phyloP scores from a whole-genome alignment of 2,113 vertebrate species.

The Leuciscus idus region DNA sequence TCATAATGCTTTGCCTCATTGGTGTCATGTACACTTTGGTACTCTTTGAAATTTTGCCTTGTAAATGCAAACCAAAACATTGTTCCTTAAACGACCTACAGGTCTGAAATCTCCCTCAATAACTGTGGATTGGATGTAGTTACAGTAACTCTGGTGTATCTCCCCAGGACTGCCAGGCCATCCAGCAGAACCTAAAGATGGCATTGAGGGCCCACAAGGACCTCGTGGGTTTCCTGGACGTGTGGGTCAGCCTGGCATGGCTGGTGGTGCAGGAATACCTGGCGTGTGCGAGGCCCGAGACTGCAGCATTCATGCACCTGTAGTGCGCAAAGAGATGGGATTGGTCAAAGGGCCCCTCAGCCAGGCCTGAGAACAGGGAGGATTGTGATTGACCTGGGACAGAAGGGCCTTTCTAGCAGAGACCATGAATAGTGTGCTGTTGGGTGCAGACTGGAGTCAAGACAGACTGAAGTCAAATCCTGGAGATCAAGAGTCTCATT shows the following conservation, averaged over 20 bases:
- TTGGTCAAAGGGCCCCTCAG: constrained; percentile 74
- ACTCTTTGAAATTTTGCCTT: too few relatives aligned
- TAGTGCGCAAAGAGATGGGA: constrained; percentile 74
- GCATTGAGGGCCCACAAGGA: constrained; percentile 67
- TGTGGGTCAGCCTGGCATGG: constrained; percentile 61
- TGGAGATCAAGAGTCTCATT: not conserved
- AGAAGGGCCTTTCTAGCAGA: not conserved
- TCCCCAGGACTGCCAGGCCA: constrained; percentile 71
- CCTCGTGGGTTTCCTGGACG: constrained; percentile 70
- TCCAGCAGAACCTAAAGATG: constrained; percentile 66
- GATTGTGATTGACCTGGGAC: not conserved
- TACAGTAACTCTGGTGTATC: not conserved
- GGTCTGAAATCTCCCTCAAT: not conserved
- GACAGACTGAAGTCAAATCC: constrained; percentile 17
- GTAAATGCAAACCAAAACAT: too few relatives aligned
- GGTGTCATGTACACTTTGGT: too few relatives aligned
- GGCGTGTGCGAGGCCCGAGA: constrained; percentile 76
- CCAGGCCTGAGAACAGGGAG: constrained; percentile 60
- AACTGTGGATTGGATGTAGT: not conserved
- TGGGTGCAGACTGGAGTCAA: constrained; percentile 25
- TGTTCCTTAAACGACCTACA: too few relatives aligned
- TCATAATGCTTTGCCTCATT: too few relatives aligned
- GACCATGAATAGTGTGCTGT: constrained; percentile 16
- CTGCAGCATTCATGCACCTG: constrained; percentile 71
- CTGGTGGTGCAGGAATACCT: constrained; percentile 64